Evolutionary conservation across 2,113 vertebrate species (phyloP).

Genomic region (Okapia johnstoni): DNA sequence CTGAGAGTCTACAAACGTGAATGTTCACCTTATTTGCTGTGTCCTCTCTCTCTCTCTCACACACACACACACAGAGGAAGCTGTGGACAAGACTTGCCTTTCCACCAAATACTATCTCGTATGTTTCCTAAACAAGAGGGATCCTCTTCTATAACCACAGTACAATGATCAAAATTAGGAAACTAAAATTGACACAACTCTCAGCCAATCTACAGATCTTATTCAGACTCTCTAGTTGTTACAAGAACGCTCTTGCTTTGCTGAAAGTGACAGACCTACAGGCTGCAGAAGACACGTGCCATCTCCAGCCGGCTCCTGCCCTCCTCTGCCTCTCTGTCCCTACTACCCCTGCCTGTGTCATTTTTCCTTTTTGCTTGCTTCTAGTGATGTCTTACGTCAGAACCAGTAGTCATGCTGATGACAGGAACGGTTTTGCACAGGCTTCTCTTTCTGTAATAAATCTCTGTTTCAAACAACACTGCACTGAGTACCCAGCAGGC

Average conservation of each 20-base stretch:
- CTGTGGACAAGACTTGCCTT: too few relatives aligned
- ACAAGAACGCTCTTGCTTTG: too few relatives aligned
- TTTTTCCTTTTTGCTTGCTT: neutral
- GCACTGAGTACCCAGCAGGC: neutral
- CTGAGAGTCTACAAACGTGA: too few relatives aligned
- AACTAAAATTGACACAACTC: fast-evolving
- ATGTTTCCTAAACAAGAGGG: neutral
- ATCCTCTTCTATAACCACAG: neutral
- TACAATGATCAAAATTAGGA: neutral
- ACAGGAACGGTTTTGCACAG: fast-evolving
- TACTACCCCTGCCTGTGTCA: fast-evolving
- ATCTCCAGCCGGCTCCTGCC: fast-evolving
- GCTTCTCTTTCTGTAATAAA: neutral
- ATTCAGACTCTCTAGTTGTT: too few relatives aligned
- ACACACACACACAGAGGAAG: neutral
- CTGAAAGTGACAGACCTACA: fast-evolving
- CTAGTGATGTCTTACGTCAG: neutral
- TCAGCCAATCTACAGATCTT: neutral
- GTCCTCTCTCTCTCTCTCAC: neutral
- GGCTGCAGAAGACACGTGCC: too few relatives aligned
- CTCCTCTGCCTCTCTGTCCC: neutral
- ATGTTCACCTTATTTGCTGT: neutral
- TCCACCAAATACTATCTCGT: neutral
- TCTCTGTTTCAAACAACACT: too few relatives aligned
- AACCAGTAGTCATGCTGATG: neutral